These are phyloP conservation scores for Acleris sparsana DNA, from an alignment of 2,888 invertebrate species.

Conservation along the genomic window DNA sequence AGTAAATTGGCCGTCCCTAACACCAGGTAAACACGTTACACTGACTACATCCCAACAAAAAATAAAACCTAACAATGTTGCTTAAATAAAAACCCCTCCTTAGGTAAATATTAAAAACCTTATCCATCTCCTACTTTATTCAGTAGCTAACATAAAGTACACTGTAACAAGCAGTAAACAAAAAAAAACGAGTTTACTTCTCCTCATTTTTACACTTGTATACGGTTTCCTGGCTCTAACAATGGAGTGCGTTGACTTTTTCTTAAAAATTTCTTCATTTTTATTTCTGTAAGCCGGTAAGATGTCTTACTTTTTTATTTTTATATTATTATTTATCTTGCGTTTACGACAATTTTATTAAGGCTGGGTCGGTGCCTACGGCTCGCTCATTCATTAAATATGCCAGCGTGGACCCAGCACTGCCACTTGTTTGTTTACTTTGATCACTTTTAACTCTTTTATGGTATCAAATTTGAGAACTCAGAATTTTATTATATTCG, in stretches of 20 bases:
- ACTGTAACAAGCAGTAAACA: constrained; percentile 42
- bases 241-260: constrained; percentile 62
- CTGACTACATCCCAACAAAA: constrained; percentile 21
- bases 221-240: constrained; percentile 49
- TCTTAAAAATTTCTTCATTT: constrained; percentile 47
- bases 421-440: constrained; percentile 38
- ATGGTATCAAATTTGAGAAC: constrained; percentile 7
- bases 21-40: constrained; percentile 22
- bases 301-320: constrained; percentile 52
- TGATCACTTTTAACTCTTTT: constrained; percentile 9
- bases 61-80: constrained; percentile 31
- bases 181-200: constrained; percentile 43
- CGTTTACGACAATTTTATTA: constrained; percentile 78
- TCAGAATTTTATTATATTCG: background rate
- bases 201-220: constrained; percentile 48
- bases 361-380: constrained; percentile 64
- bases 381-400: constrained; percentile 69
- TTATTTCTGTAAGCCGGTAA: constrained; percentile 46
- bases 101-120: constrained; percentile 42
- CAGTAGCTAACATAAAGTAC: constrained; percentile 42
- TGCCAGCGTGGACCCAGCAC: constrained; percentile 49
- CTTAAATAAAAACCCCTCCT: constrained; percentile 39
- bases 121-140: constrained; percentile 42
- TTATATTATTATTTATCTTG: constrained; percentile 64
- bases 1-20: constrained; percentile 4